Conservation (phyloP, 2,888 invertebrate species). For the Drosophila koepferae region DNA sequence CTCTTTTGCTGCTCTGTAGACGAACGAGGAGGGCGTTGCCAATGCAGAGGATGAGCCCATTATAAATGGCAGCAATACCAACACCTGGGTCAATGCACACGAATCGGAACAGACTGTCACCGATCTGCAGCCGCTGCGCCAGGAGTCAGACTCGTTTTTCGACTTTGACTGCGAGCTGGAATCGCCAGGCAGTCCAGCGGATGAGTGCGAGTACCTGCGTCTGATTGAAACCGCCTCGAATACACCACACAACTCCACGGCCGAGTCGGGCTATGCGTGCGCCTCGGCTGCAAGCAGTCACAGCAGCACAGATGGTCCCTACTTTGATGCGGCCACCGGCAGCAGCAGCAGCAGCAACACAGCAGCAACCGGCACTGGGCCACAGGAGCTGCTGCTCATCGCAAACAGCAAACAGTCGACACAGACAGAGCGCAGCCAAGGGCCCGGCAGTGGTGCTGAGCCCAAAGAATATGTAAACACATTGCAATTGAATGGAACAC, state of each 20-base stretch:
- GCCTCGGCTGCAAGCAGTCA: slow-evolving; percentile 86
- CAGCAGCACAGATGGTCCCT: slow-evolving; percentile 85
- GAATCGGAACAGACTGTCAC: slow-evolving; percentile 84
- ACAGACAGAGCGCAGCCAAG: slow-evolving; percentile 33
- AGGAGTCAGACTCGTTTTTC: slow-evolving; percentile 87
- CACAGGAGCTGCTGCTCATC: slow-evolving; percentile 41
- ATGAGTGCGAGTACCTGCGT: slow-evolving; percentile 87
- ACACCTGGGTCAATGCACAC: slow-evolving; percentile 83
- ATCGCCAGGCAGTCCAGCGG: slow-evolving; percentile 90
- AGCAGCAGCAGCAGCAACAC: slow-evolving; percentile 72
- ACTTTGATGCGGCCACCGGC: slow-evolving; percentile 85
- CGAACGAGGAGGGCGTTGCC: slow-evolving; percentile 74
- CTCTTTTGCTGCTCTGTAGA: slow-evolving; percentile 56
- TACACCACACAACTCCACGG: slow-evolving; percentile 85
- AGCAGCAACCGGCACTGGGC: slow-evolving; percentile 13
- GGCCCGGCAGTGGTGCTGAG: slow-evolving; percentile 33
- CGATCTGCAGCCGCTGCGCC: slow-evolving; percentile 86
- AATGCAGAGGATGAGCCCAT: slow-evolving; percentile 83
- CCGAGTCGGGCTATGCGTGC: slow-evolving; percentile 86
- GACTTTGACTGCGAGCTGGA: slow-evolving; percentile 89
- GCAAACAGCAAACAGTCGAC: slow-evolving; percentile 36
- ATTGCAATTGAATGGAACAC: slow-evolving; percentile 52
- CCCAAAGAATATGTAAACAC: slow-evolving; percentile 46
- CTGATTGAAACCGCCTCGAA: slow-evolving; percentile 86
- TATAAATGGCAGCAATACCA: slow-evolving; percentile 80